phyloP scores from a whole-genome alignment of 2,888 invertebrate species.

The Hermaeophaga mercurialis region DNA sequence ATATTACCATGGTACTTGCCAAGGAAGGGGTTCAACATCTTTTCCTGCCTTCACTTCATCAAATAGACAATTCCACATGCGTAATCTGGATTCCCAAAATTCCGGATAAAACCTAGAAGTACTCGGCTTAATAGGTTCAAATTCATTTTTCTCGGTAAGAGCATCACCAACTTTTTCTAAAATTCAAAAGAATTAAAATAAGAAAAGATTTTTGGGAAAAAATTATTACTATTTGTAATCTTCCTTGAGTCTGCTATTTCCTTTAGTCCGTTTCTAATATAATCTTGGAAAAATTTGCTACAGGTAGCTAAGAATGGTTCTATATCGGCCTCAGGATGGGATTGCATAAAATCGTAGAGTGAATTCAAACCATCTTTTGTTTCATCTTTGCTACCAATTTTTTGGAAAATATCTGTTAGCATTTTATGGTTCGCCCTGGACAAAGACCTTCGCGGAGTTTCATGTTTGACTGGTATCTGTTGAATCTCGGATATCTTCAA shows the following conservation, averaged over 20 bases:
- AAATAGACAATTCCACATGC: conserved; percentile 49
- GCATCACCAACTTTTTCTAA: conserved; percentile 36
- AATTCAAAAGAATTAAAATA: not conserved
- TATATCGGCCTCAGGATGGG: conserved; percentile 83
- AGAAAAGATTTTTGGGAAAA: not conserved
- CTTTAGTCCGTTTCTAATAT: conserved; percentile 77
- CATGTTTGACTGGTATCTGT: conserved; percentile 53
- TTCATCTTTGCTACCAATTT: conserved; percentile 88
- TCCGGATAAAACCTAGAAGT: conserved; percentile 40
- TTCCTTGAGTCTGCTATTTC: conserved; percentile 60
- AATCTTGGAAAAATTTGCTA: conserved; percentile 85
- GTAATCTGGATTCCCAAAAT: conserved; percentile 49
- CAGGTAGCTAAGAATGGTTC: conserved; percentile 84
- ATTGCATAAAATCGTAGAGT: conserved; percentile 78
- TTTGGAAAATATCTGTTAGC: conserved; percentile 85
- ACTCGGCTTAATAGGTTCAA: not conserved
- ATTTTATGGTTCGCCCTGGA: conserved; percentile 84
- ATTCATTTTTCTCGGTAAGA: conserved; percentile 33
- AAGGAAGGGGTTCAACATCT: conserved; percentile 30
- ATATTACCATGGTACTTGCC: no score
- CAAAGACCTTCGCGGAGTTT: conserved; percentile 58
- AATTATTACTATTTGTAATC: conserved; percentile 28
- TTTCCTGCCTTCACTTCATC: conserved; percentile 37
- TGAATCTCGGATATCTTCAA: conserved; percentile 60
- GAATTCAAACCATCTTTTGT: conserved; percentile 80